Evolutionary conservation across 2,888 invertebrate genomes (phyloP).

Genomic region (Drosophila bunnanda): DNA sequence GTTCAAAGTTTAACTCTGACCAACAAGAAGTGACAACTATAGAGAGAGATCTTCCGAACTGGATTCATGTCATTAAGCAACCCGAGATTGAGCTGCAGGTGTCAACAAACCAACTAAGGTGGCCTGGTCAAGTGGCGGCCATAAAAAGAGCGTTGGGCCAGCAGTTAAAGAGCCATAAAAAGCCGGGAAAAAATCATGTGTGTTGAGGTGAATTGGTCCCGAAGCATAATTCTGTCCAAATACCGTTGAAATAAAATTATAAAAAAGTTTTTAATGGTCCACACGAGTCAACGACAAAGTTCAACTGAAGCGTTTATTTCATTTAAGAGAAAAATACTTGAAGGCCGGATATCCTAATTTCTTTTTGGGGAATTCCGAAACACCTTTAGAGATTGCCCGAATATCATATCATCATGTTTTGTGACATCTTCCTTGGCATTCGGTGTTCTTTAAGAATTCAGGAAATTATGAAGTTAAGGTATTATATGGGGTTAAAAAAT

Average conservation of each 20-base stretch:
- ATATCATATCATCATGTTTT: background rate
- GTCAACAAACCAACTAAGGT: constrained; percentile 58
- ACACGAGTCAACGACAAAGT: constrained; percentile 73
- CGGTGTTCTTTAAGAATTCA: background rate
- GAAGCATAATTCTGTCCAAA: constrained; percentile 47
- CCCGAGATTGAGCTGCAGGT: constrained; percentile 69
- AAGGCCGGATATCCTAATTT: constrained; percentile 68
- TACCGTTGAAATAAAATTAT: constrained; percentile 52
- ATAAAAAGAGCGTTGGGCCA: constrained; percentile 62
- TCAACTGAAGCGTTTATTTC: constrained; percentile 52
- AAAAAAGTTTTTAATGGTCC: constrained; percentile 60
- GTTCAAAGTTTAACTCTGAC: constrained; percentile 47
- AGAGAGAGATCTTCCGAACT: constrained; percentile 43
- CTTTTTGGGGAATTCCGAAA: constrained; percentile 31
- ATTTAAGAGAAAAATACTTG: constrained; percentile 26
- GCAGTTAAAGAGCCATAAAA: constrained; percentile 67
- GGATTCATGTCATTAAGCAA: constrained; percentile 35
- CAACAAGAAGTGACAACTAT: constrained; percentile 53
- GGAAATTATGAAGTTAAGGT: background rate
- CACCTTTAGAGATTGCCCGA: background rate
- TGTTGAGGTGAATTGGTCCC: constrained; percentile 44
- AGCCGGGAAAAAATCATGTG: constrained; percentile 43
- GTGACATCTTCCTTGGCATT: background rate
- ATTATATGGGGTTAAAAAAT: background rate
- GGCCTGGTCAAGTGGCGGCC: constrained; percentile 64